Evolutionary conservation across 2,797 vertebrate species (phyloP), one percentile per base, ranked within the genome.

Genomic region (Carduelis carduelis): DNA sequence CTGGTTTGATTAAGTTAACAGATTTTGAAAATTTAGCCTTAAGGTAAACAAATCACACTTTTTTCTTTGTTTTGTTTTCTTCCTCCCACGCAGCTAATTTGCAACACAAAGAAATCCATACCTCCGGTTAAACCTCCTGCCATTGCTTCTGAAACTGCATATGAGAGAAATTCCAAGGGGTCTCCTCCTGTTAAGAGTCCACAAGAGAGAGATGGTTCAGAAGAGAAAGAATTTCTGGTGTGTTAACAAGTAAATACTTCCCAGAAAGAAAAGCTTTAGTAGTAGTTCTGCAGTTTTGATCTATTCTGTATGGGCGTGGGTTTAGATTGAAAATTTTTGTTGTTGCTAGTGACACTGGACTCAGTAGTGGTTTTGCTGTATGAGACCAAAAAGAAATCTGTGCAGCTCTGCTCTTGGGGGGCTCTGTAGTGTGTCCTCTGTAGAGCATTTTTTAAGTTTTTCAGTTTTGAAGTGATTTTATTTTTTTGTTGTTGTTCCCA

Each of bases 101-200:
- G 97, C 91, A 97, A 96, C 93, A 96, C 95, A 90, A 97, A 94
- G 94, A 97, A 97, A 82, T 93, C 97, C 41, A 20, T 98, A 77
- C 97, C 98, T 72, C 97, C 89, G 3, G 97, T 97, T 95, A 98
- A 98, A 95, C 87, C 96, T 90, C 96, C 95, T 76, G 91, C 96
- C 72, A 7, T 96, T 90, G 74, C 92, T 82, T 95, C 96, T 84
- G 98, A 98, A 97, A 98, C 97, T 35, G 98, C 98, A 57, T 95
- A 98, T 95, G 98, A 97, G 91, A 98, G 97, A 91, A 98, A 96
- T 95, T 98, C 97, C 77, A 98, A 98, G 93, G 97, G 89, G 46
- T 97, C 98, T 56, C 82, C 97, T 87, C 95, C 96, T 89, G 86
- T 95, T 53, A 98, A 97, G 95, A 96, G 93, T 71, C 96, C 83